A percentile compares a stretch with the other conserved stretches of the same genome.
Conservation (phyloP, 2,113 vertebrate species). For the Bungarus multicinctus region DNA sequence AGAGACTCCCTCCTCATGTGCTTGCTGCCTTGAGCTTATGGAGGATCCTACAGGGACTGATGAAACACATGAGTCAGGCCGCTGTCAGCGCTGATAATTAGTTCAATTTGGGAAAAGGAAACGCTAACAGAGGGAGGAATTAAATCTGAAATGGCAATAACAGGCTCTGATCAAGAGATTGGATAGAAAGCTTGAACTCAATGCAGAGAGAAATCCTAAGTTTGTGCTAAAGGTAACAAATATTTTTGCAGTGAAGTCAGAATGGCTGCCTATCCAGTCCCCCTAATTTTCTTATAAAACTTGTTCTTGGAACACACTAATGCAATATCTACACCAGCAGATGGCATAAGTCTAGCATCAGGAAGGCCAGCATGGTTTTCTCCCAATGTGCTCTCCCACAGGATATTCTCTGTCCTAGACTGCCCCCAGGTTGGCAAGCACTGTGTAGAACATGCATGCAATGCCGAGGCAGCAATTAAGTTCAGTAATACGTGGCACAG, state of each 20-base stretch:
- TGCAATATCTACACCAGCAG: not conserved
- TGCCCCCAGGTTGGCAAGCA: not conserved
- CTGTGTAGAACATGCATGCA: not conserved
- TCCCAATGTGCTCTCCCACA: not conserved
- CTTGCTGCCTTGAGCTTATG: not conserved
- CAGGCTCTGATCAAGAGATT: not conserved
- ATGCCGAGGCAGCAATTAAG: conserved; percentile 1
- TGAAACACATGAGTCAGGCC: not conserved
- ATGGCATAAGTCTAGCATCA: not conserved
- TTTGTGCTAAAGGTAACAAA: not conserved
- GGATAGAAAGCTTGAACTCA: not conserved
- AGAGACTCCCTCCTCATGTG: not conserved
- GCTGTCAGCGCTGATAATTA: not conserved
- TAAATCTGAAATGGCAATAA: not conserved
- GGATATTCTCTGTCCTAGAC: not conserved
- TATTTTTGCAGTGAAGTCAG: not conserved
- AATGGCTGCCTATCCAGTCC: not conserved
- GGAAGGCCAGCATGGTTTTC: not conserved
- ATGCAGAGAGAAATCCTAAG: not conserved
- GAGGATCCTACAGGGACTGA: not conserved
- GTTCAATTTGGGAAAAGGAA: not conserved
- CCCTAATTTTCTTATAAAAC: not conserved
- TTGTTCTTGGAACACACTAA: not conserved
- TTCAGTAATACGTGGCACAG: not conserved
- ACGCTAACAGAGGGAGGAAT: not conserved